Base-by-base conservation (phyloP, 2,113 vertebrate genomes). In the Microtus oregoni region DNA sequence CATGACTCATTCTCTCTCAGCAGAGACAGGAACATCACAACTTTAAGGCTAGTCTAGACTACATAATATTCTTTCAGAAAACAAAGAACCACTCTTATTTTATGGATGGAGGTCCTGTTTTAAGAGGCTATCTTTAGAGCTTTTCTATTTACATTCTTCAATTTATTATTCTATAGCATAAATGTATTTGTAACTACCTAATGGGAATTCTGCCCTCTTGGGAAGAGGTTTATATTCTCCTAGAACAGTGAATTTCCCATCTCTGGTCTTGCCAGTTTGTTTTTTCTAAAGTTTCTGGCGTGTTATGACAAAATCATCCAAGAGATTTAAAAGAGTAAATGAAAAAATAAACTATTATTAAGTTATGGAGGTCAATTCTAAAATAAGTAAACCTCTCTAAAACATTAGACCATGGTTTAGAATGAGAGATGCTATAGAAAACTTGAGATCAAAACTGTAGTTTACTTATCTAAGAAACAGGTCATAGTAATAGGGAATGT, bases 331-430 rank as follows among this genome's bases (percentile, higher is more conserved):
- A 92, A 93, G 88, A 86, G 12, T 77, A 82, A 73, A 26, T 97
- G 65, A 68, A 72, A 82, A 91, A 65, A n/a, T 55, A 30, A 5
- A 92, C 6, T 88, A 82, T 92, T 88, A 30, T 65, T 26, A 9
- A 3, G 47, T 92, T 87, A 92, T 76, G 47, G 38, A 95, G n/a
- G n/a, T 94, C n/a, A 86, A 47, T 90, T 91, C 68, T 61, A 89
- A 90, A 89, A 86, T 89, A 88, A 92, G 17, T 95, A 72, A 97
- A 92, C 2, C 65, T 75, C 79, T 55, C 86, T 68, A 93, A 96
- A 52, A 65, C 75, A 61, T 63, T 93, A 86, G 50, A 76, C n/a
- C 78, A 22, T 96, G 24, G 91, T 92, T 81, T 92, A 87, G 70
- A 93, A n/a, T 94, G 92, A 92, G 50, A 72, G 89, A 17, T 50